A percentile compares a stretch with the other conserved stretches of the same genome.
Evolutionary conservation across 2,888 invertebrate species (phyloP).

Genomic region (Idaea aversata): DNA sequence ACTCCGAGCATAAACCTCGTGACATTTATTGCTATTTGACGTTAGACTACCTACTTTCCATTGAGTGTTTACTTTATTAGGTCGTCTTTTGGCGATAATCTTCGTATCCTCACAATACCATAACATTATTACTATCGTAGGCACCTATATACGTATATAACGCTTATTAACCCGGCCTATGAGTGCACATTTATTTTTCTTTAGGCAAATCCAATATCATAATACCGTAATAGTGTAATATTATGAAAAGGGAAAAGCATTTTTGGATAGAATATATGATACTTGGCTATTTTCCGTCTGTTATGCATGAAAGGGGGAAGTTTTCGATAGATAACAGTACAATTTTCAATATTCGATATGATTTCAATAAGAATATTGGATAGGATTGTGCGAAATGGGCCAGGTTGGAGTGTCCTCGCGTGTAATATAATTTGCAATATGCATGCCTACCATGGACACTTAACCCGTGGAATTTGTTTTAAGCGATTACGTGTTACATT

Average conservation of each 20-base stretch:
- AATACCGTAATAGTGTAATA: not conserved
- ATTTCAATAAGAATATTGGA: slow-evolving; percentile 36
- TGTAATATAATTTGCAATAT: slow-evolving; percentile 21
- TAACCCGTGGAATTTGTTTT: too few relatives aligned
- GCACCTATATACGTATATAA: not conserved
- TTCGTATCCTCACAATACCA: not conserved
- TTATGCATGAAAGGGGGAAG: slow-evolving; percentile 19
- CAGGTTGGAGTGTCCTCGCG: slow-evolving; percentile 12
- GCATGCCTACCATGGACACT: slow-evolving; percentile 4
- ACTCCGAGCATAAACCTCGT: slow-evolving; percentile 1
- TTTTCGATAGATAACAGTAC: slow-evolving; percentile 30
- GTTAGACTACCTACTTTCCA: not conserved
- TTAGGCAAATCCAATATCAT: not conserved
- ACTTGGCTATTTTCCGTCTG: slow-evolving; percentile 8
- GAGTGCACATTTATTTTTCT: not conserved
- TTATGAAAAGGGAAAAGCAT: not conserved
- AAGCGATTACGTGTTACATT: too few relatives aligned
- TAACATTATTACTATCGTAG: not conserved
- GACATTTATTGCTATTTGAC: not conserved
- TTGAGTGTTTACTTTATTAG: not conserved
- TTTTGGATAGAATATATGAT: not conserved
- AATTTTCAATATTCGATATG: slow-evolving; percentile 46
- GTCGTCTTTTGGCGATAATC: not conserved
- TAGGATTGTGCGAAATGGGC: slow-evolving; percentile 19
- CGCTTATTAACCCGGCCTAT: not conserved